Percentiles rank a stretch among this genome's conserved stretches.
phyloP scores from a whole-genome alignment of 2,797 vertebrate genomes.

The Enoplosus armatus region DNA sequence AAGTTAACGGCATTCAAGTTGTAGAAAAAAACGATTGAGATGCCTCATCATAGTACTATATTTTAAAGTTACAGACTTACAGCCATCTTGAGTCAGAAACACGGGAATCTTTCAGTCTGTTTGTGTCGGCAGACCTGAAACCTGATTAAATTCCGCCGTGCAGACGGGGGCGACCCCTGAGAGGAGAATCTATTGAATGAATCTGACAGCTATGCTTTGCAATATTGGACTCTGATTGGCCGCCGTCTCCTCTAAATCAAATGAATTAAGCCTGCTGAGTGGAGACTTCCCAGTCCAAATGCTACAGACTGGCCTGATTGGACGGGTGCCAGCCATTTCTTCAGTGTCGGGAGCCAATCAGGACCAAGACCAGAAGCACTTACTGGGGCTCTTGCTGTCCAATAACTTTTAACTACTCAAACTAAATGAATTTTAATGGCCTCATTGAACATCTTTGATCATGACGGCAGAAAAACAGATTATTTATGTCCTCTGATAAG shows the following conservation, averaged over 20 bases:
- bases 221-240: not conserved
- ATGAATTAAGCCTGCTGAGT: constrained; percentile 22
- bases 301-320: constrained; percentile 2
- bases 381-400: not conserved
- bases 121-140: not conserved
- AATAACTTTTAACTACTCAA: not conserved
- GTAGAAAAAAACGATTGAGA: no score
- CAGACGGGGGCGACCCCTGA: not conserved
- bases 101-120: not conserved
- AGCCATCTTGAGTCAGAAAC: not conserved
- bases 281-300: constrained; percentile 8
- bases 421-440: not conserved
- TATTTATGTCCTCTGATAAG: not conserved
- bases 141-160: not conserved
- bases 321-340: not conserved
- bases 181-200: not conserved
- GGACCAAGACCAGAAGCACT: not conserved
- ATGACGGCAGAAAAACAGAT: not conserved
- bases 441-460: not conserved
- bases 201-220: not conserved
- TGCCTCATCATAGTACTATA: not conserved
- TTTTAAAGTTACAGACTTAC: not conserved
- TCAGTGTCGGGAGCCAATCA: constrained; percentile 10
- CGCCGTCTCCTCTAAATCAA: not conserved
- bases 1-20: no score